Conservation (phyloP, 1,140 invertebrate genomes). For the Brachionus manjavacas region DNA sequence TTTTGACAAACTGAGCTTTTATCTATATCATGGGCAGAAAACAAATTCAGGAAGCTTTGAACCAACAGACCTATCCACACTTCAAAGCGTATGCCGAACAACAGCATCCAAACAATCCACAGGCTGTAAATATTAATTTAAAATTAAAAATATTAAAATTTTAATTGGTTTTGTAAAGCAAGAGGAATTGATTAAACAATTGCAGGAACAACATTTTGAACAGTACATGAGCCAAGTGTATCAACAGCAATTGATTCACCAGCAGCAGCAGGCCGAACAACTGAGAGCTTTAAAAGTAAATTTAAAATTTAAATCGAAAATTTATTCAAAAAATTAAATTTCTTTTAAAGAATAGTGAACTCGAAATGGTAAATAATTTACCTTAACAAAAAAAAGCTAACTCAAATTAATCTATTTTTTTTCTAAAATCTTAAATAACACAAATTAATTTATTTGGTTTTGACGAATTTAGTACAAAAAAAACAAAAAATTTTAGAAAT, state of each 20-base stretch:
- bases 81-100: constrained; percentile 43
- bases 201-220: constrained; percentile 95
- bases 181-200: constrained; percentile 78
- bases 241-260: constrained; percentile 54
- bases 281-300: constrained; percentile 33
- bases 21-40: neutral
- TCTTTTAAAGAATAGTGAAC: neutral
- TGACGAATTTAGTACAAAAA: neutral
- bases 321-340: neutral
- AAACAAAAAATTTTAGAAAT: neutral
- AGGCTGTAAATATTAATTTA: neutral
- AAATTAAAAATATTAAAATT: neutral
- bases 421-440: neutral
- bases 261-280: constrained; percentile 42
- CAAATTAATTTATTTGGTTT: neutral
- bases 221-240: constrained; percentile 87
- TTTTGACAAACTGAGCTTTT: neutral
- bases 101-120: constrained; percentile 11
- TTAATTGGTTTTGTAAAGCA: constrained; percentile 63
- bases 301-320: neutral
- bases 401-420: neutral
- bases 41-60: constrained; percentile 40
- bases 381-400: neutral
- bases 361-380: neutral
- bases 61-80: constrained; percentile 41